Evolutionary conservation across 2,113 vertebrate species (phyloP), one percentile per base, ranked within the genome.

Genomic region (Kryptolebias marmoratus): DNA sequence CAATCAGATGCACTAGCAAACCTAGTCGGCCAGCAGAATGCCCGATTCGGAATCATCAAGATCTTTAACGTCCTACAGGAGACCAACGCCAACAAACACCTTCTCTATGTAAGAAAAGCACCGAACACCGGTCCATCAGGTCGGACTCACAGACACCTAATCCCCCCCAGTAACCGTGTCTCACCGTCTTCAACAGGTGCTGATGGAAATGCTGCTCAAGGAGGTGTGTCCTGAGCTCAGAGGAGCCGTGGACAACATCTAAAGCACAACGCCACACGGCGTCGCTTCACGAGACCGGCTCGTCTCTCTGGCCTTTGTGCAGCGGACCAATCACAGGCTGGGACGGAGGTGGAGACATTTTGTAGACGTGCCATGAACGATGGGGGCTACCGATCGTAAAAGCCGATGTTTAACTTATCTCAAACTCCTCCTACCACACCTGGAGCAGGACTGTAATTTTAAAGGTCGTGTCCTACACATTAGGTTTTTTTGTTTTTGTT

Each of bases 11-110:
- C 93, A 59, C 94, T 99, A 64, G 95, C 97, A 88, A 98, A 94
- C 89, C 94, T 99, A 9, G 96, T 99, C 61, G 98, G 98, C 87
- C 97, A 98, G 81, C 97, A 99, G 89, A 99, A 99, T 11, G 97
- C 97, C 27, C 95, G 97, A 50, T 95, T 96, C 0, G 98, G 98
- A 45, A 95, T 99, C 84, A 96, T 98, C 85, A 99, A 98, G 93
- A 95, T 99, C 90, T 99, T 99, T 90, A 97, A 95, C 13, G 96
- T 95, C 0, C 85, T 99, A 75, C 98, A 99, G 94, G 97, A 99
- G 91, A 93, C 94, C 61, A 95, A 91, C 83, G 97, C 98, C 90
- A 99, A 99, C 94, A 98, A 97, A 86, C 97, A 99, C 85, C 95
- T 99, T 42, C 93, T 99, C 67, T 99, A 99, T 66, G 98, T 99